These are phyloP conservation scores for Eueremaeus valkanovi DNA, from an alignment of 2,888 invertebrate species.

Conservation along the genomic window DNA sequence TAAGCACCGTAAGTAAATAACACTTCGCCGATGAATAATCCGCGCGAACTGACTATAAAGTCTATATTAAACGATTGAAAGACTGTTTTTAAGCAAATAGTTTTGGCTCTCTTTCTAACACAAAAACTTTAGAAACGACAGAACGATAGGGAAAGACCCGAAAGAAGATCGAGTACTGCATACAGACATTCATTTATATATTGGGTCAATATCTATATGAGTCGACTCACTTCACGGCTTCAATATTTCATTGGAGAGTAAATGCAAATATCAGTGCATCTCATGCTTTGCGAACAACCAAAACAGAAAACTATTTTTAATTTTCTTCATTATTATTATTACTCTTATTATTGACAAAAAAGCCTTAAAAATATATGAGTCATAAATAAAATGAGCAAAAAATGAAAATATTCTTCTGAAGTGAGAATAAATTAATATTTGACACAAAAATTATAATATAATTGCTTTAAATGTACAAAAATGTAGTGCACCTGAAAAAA, in stretches of 20 bases:
- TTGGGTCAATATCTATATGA: not conserved
- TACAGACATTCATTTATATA: constrained; percentile 1
- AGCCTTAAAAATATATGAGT: too few relatives aligned
- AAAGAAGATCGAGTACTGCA: constrained; percentile 6
- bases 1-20: constrained; percentile 19
- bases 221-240: not conserved
- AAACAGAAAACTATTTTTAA: not conserved
- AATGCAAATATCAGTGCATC: constrained; percentile 7
- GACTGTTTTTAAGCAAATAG: constrained; percentile 10
- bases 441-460: too few relatives aligned
- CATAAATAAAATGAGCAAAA: too few relatives aligned
- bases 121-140: not conserved
- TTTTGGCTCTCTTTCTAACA: not conserved
- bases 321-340: not conserved
- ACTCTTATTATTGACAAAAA: not conserved
- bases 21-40: constrained; percentile 18
- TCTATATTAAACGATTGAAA: not conserved
- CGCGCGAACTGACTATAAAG: not conserved
- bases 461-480: too few relatives aligned
- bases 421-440: too few relatives aligned
- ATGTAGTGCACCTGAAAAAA: too few relatives aligned
- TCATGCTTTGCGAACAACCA: not conserved
- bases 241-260: not conserved
- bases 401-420: too few relatives aligned
- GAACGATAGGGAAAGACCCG: not conserved